These are phyloP conservation scores for Caenorhabditis angaria DNA, from an alignment of 2,888 invertebrate genomes.

Conservation along the genomic window DNA sequence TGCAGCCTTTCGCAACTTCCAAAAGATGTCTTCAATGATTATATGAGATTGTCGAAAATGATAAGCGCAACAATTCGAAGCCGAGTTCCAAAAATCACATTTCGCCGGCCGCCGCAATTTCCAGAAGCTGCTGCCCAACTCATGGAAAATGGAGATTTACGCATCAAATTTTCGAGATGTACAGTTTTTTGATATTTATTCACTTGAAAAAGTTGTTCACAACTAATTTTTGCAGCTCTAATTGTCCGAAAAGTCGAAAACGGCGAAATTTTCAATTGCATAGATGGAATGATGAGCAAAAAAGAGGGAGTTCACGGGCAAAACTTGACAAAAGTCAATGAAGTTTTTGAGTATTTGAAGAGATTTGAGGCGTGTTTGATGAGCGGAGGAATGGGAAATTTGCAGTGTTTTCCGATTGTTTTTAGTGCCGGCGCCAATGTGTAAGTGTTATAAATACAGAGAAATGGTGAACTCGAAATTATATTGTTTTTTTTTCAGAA, in stretches of 20 bases:
- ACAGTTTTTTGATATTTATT: neutral
- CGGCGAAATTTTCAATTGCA: conserved; percentile 24
- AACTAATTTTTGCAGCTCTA: conserved; percentile 23
- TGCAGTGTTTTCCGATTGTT: conserved; percentile 23
- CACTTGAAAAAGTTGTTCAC: neutral
- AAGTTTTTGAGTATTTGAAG: conserved; percentile 20
- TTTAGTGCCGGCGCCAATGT: conserved; percentile 26
- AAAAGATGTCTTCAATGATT: conserved; percentile 27
- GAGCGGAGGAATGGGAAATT: conserved; percentile 8
- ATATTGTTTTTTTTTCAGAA: neutral
- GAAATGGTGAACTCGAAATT: neutral
- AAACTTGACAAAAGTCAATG: conserved; percentile 24
- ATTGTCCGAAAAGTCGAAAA: conserved; percentile 33
- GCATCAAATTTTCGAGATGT: conserved; percentile 28
- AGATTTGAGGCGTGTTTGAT: conserved; percentile 23
- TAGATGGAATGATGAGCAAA: conserved; percentile 12
- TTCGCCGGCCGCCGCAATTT: conserved; percentile 36
- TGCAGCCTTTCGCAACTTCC: conserved; percentile 26
- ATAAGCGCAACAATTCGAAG: conserved; percentile 13
- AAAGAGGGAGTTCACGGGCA: conserved; percentile 21
- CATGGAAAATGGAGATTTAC: conserved; percentile 50
- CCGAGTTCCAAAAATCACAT: conserved; percentile 31
- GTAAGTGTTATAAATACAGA: conserved; percentile 6
- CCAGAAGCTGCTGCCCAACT: conserved; percentile 35
- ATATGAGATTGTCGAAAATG: conserved; percentile 24